Conservation (phyloP, 2,888 invertebrate species). For the Drosophila anceps region DNA sequence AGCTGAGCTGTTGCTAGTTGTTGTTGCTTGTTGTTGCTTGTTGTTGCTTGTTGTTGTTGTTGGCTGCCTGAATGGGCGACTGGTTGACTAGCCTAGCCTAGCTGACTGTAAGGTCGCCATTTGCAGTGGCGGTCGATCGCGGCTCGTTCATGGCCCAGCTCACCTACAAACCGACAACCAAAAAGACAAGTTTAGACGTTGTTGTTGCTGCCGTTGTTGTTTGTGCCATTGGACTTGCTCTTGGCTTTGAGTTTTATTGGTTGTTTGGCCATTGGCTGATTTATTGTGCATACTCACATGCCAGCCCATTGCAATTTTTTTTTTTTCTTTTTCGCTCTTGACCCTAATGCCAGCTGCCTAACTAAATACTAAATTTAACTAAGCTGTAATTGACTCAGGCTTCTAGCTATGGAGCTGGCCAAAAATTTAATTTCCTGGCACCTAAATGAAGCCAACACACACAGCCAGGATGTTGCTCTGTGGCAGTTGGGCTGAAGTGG, state of each 20-base stretch:
- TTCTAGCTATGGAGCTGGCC: neutral
- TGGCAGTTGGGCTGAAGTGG: constrained; percentile 54
- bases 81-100: constrained; percentile 38
- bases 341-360: constrained; percentile 67
- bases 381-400: constrained; percentile 1
- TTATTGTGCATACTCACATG: constrained; percentile 56
- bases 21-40: constrained; percentile 17
- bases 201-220: constrained; percentile 31
- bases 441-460: constrained; percentile 51
- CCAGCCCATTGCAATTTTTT: constrained; percentile 21
- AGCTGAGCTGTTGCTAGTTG: constrained; percentile 10
- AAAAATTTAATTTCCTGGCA: constrained; percentile 73
- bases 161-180: constrained; percentile 82
- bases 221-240: constrained; percentile 79
- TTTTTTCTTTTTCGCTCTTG: constrained; percentile 65
- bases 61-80: constrained; percentile 50
- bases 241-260: constrained; percentile 77
- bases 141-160: constrained; percentile 81
- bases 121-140: constrained; percentile 58
- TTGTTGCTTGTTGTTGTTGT: constrained; percentile 30
- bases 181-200: constrained; percentile 61
- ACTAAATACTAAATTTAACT: neutral
- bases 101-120: constrained; percentile 70
- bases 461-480: constrained; percentile 19
- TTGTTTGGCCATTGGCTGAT: constrained; percentile 79